Evolutionary conservation across 2,113 vertebrate species (phyloP).

Genomic region (Cichladusa arquata): DNA sequence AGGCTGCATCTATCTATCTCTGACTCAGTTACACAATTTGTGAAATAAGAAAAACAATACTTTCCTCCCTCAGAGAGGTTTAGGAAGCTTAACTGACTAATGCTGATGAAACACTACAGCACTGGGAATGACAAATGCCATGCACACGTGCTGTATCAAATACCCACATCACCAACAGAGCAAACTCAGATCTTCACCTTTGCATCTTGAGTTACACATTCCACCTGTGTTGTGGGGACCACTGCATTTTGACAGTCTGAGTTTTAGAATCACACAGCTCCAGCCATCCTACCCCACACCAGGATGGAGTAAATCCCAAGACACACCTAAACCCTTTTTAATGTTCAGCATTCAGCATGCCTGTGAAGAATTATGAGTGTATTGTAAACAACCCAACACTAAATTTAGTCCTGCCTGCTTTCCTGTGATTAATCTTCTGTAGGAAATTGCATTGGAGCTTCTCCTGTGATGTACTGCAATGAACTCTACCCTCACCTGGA

Average conservation of each 20-base stretch:
- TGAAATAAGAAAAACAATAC: neutral
- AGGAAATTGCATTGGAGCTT: constrained; percentile 42
- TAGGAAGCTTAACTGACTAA: neutral
- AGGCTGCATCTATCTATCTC: neutral
- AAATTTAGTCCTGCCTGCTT: constrained; percentile 26
- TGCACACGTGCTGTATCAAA: neutral
- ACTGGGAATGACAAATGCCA: neutral
- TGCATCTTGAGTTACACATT: neutral
- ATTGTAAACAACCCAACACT: constrained; percentile 1
- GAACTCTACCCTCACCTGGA: constrained; percentile 21
- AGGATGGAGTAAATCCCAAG: neutral
- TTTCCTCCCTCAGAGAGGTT: neutral
- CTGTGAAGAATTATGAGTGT: neutral
- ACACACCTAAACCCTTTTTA: neutral
- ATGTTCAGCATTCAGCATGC: neutral
- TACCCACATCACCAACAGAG: neutral
- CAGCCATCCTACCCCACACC: neutral
- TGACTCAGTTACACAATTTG: neutral
- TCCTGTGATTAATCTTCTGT: constrained; percentile 36
- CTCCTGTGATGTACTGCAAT: neutral
- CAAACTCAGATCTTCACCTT: neutral
- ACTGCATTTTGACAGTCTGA: neutral
- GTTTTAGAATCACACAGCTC: neutral
- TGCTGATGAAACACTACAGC: neutral
- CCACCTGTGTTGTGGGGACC: neutral